Percentiles rank a stretch among this genome's conserved stretches.
These are phyloP conservation scores for Peromyscus nudipes DNA, from an alignment of 2,797 vertebrate genomes.

Conservation along the genomic window DNA sequence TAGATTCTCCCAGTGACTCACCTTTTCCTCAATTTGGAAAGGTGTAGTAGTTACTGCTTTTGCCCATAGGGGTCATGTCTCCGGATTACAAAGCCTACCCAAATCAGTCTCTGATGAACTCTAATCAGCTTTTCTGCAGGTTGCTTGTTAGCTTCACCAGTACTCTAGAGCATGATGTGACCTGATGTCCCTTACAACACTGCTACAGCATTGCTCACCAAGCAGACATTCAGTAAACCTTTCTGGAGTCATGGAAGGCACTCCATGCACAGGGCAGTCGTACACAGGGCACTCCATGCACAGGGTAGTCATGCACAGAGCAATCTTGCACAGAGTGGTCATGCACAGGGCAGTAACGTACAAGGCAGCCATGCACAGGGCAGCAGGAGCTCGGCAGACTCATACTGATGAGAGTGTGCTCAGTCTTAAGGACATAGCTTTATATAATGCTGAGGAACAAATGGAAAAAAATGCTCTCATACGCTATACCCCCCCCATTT, in stretches of 20 bases:
- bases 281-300: not conserved
- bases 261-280: too few relatives aligned
- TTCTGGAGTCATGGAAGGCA: not conserved
- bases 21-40: not conserved
- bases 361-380: not conserved
- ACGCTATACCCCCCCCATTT: not conserved
- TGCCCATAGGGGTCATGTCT: not conserved
- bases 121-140: not conserved
- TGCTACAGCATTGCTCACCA: not conserved
- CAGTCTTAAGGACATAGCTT: not conserved
- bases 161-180: not conserved
- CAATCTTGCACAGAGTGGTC: not conserved
- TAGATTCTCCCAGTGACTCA: not conserved
- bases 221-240: not conserved
- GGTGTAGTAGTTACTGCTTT: not conserved
- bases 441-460: not conserved
- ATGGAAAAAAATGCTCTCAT: not conserved
- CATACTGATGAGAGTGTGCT: not conserved
- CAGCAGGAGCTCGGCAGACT: not conserved
- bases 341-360: not conserved
- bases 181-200: not conserved
- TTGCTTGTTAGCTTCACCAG: not conserved
- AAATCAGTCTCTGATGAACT: not conserved
- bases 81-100: not conserved
- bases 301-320: not conserved